Evolutionary conservation across 1,140 invertebrate genomes (phyloP).

Genomic region (Sarcophaga peregrina): DNA sequence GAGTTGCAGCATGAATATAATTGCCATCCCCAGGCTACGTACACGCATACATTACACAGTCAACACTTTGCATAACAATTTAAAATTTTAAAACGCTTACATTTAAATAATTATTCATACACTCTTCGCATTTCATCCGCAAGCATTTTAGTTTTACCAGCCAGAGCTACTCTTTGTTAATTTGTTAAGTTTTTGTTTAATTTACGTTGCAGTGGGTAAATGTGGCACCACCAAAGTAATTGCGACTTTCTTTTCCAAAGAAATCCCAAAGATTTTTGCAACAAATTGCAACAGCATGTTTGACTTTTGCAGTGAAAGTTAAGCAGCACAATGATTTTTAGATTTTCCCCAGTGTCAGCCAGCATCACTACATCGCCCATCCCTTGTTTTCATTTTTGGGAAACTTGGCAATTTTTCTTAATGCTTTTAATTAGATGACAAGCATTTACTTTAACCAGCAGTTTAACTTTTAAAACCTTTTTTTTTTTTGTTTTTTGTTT

Average conservation of each 20-base stretch:
- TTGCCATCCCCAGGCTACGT: no score
- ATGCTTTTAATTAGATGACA: conserved; percentile 18
- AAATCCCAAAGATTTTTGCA: neutral
- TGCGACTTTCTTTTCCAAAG: neutral
- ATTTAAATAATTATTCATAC: no score
- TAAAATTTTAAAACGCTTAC: no score
- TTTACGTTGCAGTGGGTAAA: neutral
- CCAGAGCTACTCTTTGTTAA: neutral
- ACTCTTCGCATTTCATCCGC: neutral
- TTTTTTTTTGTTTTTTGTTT: no score
- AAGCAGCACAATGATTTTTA: neutral
- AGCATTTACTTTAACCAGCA: conserved; percentile 13
- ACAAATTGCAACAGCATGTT: neutral
- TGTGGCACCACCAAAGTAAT: neutral
- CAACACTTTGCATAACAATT: no score
- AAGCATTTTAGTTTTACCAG: neutral
- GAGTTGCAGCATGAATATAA: no score
- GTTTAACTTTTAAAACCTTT: neutral
- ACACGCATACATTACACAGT: no score
- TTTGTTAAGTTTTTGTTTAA: neutral
- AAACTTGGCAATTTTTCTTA: conserved; percentile 11
- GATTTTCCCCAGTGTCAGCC: no score
- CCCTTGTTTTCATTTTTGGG: neutral
- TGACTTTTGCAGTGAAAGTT: neutral
- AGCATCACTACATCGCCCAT: no score